Evolutionary conservation across 2,888 invertebrate genomes (phyloP), one percentile per base, ranked within the genome.

Genomic region (Melanostoma scalare): DNA sequence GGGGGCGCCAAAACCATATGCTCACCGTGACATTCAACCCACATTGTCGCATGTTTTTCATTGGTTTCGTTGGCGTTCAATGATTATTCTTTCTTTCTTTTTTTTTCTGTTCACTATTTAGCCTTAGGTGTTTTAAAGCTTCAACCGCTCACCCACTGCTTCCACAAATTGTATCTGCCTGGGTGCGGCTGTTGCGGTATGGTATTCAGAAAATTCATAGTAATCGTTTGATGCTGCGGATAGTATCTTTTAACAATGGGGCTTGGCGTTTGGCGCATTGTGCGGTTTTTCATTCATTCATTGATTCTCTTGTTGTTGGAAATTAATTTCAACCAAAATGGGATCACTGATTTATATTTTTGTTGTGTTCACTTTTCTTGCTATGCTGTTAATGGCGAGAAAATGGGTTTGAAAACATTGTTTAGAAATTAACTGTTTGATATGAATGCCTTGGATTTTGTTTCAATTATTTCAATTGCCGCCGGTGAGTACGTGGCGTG

Each of bases 1-100:
- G 3, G 55, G 60, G 42, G 75, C 75, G 71, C 55, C 65, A 50
- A 63, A 50, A 8, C 48, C 48, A 50, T 50, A 50, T 6, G 63
- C 36, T 82, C 52, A 65, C 82, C 82, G 56, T 82, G 82, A 82
- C 82, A 69, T 82, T 82, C 68, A 77, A 69, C 82, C 82, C 78
- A 82, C 82, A 65, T 60, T 72, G 78, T 69, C 35, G 63, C 55
- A 76, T 82, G 63, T 73, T 63, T 20, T 77, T 68, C 55, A 73
- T 82, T 81, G 73, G 73, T 77, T 73, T 73, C 30, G 56, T 69
- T 40, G 79, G 68, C 46, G 68, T 77, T 68, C 56, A 68, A 65
- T 82, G 77, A 60, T 77, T 76, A 38, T 31, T 55, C 2, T 31
- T 0, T 58, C 6, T 52, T 31, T 38, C 9, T n/a, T 33, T 30